Percentiles rank a stretch among this genome's conserved stretches.
Conservation (phyloP, 1,140 invertebrate genomes). For the Rhynchophorus ferrugineus region DNA sequence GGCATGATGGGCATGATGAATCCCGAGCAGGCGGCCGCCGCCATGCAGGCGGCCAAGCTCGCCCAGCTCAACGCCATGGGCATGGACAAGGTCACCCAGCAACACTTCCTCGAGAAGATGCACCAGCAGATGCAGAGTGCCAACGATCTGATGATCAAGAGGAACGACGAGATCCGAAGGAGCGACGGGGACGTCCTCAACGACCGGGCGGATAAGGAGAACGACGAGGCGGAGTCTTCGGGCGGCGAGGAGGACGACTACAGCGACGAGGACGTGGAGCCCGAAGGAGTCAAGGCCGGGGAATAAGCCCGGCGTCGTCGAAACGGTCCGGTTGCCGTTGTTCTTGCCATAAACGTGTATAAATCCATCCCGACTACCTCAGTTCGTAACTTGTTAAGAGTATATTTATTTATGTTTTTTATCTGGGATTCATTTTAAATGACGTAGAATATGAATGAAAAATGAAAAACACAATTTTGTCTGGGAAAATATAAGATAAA, state of each 20-base stretch:
- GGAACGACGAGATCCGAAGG: conserved; percentile 35
- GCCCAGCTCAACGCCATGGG: conserved; percentile 62
- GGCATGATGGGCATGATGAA: conserved; percentile 47
- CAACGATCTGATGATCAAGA: conserved; percentile 38
- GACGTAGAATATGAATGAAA: neutral
- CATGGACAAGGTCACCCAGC: conserved; percentile 51
- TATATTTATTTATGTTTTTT: conserved; percentile 23
- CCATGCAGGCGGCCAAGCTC: conserved; percentile 50
- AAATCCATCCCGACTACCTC: conserved; percentile 44
- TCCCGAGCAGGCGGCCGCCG: conserved; percentile 39
- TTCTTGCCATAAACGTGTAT: conserved; percentile 31
- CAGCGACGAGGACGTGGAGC: conserved; percentile 39
- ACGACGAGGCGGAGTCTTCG: conserved; percentile 36
- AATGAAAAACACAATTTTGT: neutral
- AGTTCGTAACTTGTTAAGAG: conserved; percentile 26
- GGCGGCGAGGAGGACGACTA: conserved; percentile 39
- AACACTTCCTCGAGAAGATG: conserved; percentile 54
- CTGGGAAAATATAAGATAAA: neutral
- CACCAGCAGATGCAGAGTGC: conserved; percentile 45
- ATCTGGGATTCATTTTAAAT: neutral
- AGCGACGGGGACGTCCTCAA: conserved; percentile 33
- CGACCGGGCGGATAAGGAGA: conserved; percentile 29
- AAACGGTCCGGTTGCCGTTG: conserved; percentile 17
- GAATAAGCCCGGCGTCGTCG: conserved; percentile 30
- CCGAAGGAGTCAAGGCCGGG: conserved; percentile 36